phyloP scores from a whole-genome alignment of 37 sponge, comb jelly and placozoan genomes.

The Axinella damicornis region DNA sequence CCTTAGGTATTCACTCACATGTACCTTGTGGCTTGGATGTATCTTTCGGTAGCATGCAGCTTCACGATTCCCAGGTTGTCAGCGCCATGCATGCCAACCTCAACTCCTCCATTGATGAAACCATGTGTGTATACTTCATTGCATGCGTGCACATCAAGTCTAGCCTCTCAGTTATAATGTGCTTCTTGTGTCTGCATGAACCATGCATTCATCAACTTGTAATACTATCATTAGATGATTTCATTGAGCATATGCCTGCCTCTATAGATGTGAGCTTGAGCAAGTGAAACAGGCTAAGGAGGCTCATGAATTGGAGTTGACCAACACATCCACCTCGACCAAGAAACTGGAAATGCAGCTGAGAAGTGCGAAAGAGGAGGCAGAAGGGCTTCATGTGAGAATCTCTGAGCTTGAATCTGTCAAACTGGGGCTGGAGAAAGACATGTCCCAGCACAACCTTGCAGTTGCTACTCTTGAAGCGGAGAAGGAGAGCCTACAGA shows the following conservation, averaged over 20 bases:
- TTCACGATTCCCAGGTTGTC: too few relatives aligned
- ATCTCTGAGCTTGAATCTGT: conserved; percentile 27
- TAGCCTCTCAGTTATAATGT: too few relatives aligned
- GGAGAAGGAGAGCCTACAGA: conserved; percentile 51
- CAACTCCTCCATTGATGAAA: too few relatives aligned
- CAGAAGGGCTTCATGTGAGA: conserved; percentile 13
- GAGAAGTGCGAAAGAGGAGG: conserved; percentile 24
- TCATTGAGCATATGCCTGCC: not conserved
- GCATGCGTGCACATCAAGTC: too few relatives aligned
- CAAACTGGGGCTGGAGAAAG: conserved; percentile 30
- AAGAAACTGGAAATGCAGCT: conserved; percentile 51
- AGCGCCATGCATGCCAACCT: too few relatives aligned
- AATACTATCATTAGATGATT: not conserved
- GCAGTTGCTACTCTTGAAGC: conserved; percentile 24
- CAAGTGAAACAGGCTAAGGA: conserved; percentile 46
- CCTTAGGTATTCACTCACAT: conserved; percentile 18
- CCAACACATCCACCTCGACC: conserved; percentile 1
- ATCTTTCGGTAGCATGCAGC: too few relatives aligned
- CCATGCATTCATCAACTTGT: not conserved
- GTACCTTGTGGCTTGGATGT: too few relatives aligned
- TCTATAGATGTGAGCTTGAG: conserved; percentile 45
- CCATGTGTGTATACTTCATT: too few relatives aligned
- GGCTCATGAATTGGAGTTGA: conserved; percentile 14
- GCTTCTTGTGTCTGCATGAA: too few relatives aligned
- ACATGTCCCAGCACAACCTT: conserved; percentile 15